Evolutionary conservation across 2,888 invertebrate genomes (phyloP).

Genomic region (Corythucha ciliata): DNA sequence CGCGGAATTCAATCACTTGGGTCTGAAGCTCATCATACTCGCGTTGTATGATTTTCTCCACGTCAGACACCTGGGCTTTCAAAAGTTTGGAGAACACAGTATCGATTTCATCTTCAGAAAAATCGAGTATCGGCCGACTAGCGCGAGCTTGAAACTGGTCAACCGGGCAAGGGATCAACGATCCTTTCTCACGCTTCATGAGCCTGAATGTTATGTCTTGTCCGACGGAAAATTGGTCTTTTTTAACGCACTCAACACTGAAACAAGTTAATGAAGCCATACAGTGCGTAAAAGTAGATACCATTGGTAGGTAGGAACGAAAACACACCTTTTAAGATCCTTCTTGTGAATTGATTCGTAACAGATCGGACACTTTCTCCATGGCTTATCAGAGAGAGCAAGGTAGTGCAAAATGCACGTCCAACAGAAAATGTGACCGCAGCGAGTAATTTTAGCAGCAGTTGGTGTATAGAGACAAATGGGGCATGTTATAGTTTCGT

Average conservation of each 20-base stretch:
- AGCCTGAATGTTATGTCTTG: constrained; percentile 66
- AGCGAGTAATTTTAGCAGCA: constrained; percentile 84
- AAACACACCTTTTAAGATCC: constrained; percentile 67
- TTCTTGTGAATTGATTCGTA: constrained; percentile 66
- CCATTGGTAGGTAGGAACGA: not conserved
- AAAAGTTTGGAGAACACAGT: constrained; percentile 68
- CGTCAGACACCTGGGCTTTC: constrained; percentile 58
- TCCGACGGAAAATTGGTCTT: constrained; percentile 50
- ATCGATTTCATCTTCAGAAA: constrained; percentile 46
- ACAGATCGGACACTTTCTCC: constrained; percentile 87
- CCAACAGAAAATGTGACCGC: constrained; percentile 96
- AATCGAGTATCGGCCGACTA: constrained; percentile 39
- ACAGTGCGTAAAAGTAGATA: not conserved
- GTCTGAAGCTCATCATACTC: constrained; percentile 58
- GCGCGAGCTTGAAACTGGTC: constrained; percentile 33
- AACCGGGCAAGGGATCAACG: constrained; percentile 49
- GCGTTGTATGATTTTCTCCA: constrained; percentile 59
- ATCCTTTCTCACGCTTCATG: constrained; percentile 66
- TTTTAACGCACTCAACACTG: constrained; percentile 53
- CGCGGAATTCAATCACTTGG: constrained; percentile 52
- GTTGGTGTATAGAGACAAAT: constrained; percentile 82
- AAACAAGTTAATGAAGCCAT: constrained; percentile 23
- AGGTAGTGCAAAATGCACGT: constrained; percentile 88
- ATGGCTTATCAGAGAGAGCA: constrained; percentile 70
- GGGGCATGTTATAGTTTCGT: constrained; percentile 69